phyloP scores from a whole-genome alignment of 2,797 vertebrate genomes.

The Pangasius larnaudii region DNA sequence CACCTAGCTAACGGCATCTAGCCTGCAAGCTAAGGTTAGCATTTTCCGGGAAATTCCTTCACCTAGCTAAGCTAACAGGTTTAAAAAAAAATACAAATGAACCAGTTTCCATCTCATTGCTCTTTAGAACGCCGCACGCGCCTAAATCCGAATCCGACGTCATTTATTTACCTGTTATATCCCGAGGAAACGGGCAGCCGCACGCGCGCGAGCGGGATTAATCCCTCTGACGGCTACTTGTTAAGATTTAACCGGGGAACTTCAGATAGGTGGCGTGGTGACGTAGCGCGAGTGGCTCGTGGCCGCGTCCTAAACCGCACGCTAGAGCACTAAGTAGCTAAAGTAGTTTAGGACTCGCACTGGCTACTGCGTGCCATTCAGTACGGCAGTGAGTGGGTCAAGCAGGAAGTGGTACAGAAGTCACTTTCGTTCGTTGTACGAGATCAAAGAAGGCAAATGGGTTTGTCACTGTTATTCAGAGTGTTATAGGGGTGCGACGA shows the following conservation, averaged over 20 bases:
- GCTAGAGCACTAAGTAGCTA: not conserved
- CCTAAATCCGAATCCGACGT: not conserved
- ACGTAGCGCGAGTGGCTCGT: slow-evolving; percentile 5
- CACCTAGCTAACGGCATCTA: slow-evolving; percentile 1
- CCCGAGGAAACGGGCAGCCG: not conserved
- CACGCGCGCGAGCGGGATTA: not conserved
- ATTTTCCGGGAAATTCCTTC: not conserved
- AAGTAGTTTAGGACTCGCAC: not conserved
- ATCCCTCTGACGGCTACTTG: not conserved
- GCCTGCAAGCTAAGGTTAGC: slow-evolving; percentile 1
- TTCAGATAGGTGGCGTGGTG: slow-evolving; percentile 42
- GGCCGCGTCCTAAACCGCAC: slow-evolving; percentile 1
- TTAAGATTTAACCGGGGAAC: slow-evolving; percentile 40
- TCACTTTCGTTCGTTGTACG: not conserved
- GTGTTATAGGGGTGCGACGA: not conserved
- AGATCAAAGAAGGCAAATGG: not conserved
- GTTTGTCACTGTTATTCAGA: not conserved
- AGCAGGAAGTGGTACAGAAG: not conserved
- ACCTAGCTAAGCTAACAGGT: not conserved
- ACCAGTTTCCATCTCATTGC: not conserved
- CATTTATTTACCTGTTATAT: not conserved
- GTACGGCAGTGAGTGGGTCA: not conserved
- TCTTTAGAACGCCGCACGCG: not conserved
- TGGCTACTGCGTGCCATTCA: not conserved
- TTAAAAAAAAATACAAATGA: not conserved